Evolutionary conservation across 2,888 invertebrate species (phyloP).

Genomic region (Gerris lacustris): DNA sequence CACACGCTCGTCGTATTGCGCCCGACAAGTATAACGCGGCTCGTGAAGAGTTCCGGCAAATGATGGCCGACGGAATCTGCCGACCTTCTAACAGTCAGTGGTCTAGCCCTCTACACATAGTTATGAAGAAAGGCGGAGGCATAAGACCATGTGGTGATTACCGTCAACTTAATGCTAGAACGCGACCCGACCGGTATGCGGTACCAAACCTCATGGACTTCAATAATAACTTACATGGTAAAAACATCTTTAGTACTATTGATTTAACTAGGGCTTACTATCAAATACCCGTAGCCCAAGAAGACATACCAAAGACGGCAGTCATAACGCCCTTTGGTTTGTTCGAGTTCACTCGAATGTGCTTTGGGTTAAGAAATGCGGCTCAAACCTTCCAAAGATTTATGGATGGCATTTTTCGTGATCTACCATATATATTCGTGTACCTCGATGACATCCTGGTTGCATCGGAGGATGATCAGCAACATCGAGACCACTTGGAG

Average conservation of each 20-base stretch:
- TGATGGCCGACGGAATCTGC: conserved; percentile 36
- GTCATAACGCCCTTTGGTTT: conserved; percentile 30
- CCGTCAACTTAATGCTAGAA: conserved; percentile 28
- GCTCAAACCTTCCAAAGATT: conserved; percentile 13
- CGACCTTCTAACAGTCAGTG: conserved; percentile 36
- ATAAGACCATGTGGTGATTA: conserved; percentile 31
- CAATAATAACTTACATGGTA: background rate
- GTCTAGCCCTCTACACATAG: conserved; percentile 34
- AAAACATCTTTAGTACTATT: background rate
- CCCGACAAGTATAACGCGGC: conserved; percentile 32
- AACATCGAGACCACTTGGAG: conserved; percentile 24
- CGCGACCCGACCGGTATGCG: background rate
- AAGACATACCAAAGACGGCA: conserved; percentile 6
- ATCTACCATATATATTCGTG: too few species aligned
- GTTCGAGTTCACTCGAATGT: conserved; percentile 26
- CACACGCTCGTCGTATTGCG: conserved; percentile 26
- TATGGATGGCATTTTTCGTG: conserved; percentile 11
- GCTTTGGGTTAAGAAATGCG: conserved; percentile 28
- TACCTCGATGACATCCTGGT: conserved; percentile 34
- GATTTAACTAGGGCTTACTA: background rate
- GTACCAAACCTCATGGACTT: background rate
- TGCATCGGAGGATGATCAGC: conserved; percentile 23
- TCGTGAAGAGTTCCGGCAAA: conserved; percentile 30
- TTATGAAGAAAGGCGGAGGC: conserved; percentile 6
- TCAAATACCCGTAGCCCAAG: background rate